Base-by-base conservation (phyloP, 2,888 invertebrate species). In the Leptarthrus brevirostris region DNA sequence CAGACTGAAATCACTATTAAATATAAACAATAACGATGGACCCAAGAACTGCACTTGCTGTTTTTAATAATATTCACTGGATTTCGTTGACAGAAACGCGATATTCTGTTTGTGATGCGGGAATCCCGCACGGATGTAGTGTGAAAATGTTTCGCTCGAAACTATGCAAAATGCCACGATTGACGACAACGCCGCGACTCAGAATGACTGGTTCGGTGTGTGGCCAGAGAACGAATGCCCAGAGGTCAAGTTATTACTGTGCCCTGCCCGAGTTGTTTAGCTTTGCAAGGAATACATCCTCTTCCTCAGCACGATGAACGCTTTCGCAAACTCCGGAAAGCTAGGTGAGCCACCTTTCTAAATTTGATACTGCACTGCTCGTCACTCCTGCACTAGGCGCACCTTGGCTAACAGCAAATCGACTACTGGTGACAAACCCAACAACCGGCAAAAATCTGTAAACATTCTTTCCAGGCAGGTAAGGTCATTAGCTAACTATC, bases 171-270 rank as follows among this genome's bases (percentile, higher is more conserved):
- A 5, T 30, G 24, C 22, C 64, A 8, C 64, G 24, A 64, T 22
- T 58, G 44, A 47, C 22, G 36, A 40, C 18, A 44, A n/a, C 22
- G 64, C 26, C 34, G 2, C 34, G 64, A 22, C 22, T 24, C 40
- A 22, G 34, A n/a, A 12, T 14, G 47, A 64, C 64, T 64, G 40
- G 44, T 64, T 14, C 24, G 44, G 64, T 44, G 47, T 24, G 64
- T 44, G 44, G 47, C 26, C 64, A 47, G 47, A 44, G 47, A 40
- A 64, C 64, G 64, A 64, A 64, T 64, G 64, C 44, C 64, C 40
- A 64, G 47, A 64, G 64, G 64, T 64, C 64, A 64, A 64, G 47
- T 44, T 44, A 47, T 40, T 58, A 58, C 58, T 47, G 44, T 44
- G 24, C 44, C 26, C 24, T 44, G 47, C 56, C 56, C 16, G 56